Conservation (phyloP, 2,113 vertebrate species). For the Cyrtonyx montezumae region DNA sequence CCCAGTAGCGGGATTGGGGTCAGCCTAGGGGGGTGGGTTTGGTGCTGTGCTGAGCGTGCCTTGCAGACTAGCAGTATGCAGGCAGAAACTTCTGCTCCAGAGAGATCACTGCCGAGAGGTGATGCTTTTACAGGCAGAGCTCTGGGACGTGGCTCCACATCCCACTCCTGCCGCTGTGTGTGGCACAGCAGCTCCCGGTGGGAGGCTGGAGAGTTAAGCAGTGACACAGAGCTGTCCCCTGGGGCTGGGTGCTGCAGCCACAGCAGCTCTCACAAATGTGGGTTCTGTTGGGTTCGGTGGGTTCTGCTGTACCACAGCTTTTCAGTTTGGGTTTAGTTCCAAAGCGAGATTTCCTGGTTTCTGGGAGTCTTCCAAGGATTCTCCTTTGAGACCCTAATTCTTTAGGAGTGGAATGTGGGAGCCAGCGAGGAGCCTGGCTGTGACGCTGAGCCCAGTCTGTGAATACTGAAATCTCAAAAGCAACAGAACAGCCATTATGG, state of each 20-base stretch:
- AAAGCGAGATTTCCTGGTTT: background rate
- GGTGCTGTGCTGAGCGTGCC: rapidly evolving
- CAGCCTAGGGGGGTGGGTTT: rapidly evolving
- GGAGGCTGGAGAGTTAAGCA: background rate
- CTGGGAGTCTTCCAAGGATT: background rate
- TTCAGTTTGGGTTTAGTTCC: background rate
- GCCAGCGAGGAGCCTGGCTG: background rate
- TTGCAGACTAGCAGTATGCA: background rate
- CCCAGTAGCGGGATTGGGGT: background rate
- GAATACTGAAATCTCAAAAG: background rate
- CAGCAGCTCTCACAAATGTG: too few relatives aligned
- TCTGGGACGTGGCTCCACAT: background rate
- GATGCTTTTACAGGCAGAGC: background rate
- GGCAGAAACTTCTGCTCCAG: background rate
- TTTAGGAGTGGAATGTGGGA: background rate
- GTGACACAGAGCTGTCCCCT: background rate
- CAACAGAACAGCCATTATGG: background rate
- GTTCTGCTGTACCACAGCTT: background rate
- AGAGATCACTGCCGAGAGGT: background rate
- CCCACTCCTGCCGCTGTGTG: rapidly evolving
- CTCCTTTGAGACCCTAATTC: background rate
- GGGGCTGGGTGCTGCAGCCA: background rate
- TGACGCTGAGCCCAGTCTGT: background rate
- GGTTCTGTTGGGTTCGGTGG: too few relatives aligned
- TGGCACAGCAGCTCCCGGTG: rapidly evolving